Evolutionary conservation across 2,888 invertebrate genomes (phyloP).

Genomic region (Netelia melanura): DNA sequence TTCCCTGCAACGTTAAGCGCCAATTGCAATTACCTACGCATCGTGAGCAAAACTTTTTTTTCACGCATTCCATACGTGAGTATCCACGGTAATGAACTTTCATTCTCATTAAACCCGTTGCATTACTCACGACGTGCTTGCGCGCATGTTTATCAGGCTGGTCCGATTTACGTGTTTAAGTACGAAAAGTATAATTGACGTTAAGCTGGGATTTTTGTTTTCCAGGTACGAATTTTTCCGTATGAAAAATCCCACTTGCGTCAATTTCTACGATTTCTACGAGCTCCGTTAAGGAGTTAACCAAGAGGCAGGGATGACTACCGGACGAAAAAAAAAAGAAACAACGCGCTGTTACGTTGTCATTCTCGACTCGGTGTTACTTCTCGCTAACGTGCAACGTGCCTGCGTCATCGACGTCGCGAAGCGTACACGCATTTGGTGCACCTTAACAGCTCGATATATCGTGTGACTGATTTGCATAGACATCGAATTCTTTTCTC

Average conservation of each 20-base stretch:
- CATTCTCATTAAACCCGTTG: constrained; percentile 6
- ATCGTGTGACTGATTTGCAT: constrained; percentile 11
- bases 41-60: constrained; percentile 22
- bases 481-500: constrained; percentile 17
- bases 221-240: constrained; percentile 9
- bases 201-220: background rate
- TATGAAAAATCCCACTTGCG: constrained; percentile 7
- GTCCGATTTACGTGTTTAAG: background rate
- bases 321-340: constrained; percentile 28
- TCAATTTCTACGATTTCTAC: constrained; percentile 47
- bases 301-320: constrained; percentile 26
- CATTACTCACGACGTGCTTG: constrained; percentile 7
- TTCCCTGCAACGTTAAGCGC: constrained; percentile 35
- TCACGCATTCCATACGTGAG: constrained; percentile 15
- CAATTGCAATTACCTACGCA: constrained; percentile 17
- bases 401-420: constrained; percentile 14
- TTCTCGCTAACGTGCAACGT: background rate
- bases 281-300: constrained; percentile 33
- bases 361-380: background rate
- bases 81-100: constrained; percentile 50
- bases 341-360: constrained; percentile 24
- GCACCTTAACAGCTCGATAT: background rate
- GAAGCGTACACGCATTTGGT: background rate
- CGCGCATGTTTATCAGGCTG: background rate
- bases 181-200: background rate